Evolutionary conservation across 2,797 vertebrate species (phyloP).

Genomic region (Brotula barbata): DNA sequence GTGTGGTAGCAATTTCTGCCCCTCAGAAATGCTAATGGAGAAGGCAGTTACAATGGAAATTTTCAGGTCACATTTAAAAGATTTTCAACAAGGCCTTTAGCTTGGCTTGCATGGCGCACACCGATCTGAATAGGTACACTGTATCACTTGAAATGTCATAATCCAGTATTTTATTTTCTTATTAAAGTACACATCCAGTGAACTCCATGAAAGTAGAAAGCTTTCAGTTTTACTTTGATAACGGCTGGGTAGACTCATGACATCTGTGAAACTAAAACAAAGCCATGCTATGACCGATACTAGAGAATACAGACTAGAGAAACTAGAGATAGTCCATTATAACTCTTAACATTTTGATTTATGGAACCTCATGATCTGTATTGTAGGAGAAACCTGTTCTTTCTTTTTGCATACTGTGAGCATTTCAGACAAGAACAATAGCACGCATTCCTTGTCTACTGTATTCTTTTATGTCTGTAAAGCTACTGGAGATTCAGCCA

Average conservation of each 20-base stretch:
- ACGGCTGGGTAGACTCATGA: too few species aligned
- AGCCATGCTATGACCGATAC: too few species aligned
- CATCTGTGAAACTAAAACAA: too few species aligned
- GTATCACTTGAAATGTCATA: not conserved
- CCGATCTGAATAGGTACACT: too few species aligned
- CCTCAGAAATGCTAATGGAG: too few species aligned
- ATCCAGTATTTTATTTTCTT: not conserved
- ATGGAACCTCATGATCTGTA: slow-evolving; percentile 4
- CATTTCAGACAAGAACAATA: slow-evolving; percentile 41
- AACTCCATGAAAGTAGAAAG: not conserved
- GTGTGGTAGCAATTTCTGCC: too few species aligned
- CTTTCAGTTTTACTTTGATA: not conserved
- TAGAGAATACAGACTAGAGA: too few species aligned
- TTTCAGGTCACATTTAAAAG: too few species aligned
- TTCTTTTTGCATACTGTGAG: slow-evolving; percentile 13
- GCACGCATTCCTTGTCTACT: slow-evolving; percentile 13
- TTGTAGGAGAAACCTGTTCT: not conserved
- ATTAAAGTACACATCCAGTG: too few species aligned
- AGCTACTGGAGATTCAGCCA: slow-evolving; percentile 32
- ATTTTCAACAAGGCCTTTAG: too few species aligned
- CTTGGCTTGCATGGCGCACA: too few species aligned
- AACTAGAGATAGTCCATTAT: not conserved
- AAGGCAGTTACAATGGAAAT: too few species aligned
- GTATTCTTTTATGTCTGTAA: slow-evolving; percentile 51
- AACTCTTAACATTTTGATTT: not conserved